phyloP scores from a whole-genome alignment of 2,113 vertebrate genomes.

The Guaruba guarouba region DNA sequence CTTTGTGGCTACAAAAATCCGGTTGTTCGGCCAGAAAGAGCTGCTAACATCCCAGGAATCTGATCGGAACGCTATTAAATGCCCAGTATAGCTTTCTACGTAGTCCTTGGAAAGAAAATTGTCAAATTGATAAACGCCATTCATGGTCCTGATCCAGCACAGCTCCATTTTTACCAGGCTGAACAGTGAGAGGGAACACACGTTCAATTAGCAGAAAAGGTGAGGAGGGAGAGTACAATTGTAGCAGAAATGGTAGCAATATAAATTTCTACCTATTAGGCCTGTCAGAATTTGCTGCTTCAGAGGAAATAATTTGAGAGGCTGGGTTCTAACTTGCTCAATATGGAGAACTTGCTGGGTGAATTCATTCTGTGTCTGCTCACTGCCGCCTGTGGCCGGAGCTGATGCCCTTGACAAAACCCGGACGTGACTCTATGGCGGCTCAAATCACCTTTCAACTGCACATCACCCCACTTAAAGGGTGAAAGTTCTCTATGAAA shows the following conservation, averaged over 20 bases:
- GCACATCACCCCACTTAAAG: not conserved
- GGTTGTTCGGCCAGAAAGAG: not conserved
- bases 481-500: not conserved
- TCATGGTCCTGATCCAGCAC: not conserved
- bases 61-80: not conserved
- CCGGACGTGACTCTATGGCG: not conserved
- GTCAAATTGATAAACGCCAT: not conserved
- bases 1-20: not conserved
- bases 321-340: not conserved
- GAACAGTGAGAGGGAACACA: not conserved
- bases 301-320: not conserved
- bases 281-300: not conserved
- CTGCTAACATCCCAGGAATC: not conserved
- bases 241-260: not conserved
- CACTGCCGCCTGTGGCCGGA: rapidly evolving
- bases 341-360: rapidly evolving
- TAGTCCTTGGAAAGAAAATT: not conserved
- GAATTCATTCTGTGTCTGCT: not conserved
- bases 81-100: not conserved
- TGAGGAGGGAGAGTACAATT: not conserved
- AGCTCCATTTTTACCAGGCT: not conserved
- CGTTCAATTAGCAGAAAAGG: not conserved
- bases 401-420: not conserved
- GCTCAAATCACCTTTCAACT: not conserved
- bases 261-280: not conserved